Evolutionary conservation across 2,113 vertebrate genomes (phyloP), one percentile per base, ranked within the genome.

Genomic region (Xiphophorus hellerii): DNA sequence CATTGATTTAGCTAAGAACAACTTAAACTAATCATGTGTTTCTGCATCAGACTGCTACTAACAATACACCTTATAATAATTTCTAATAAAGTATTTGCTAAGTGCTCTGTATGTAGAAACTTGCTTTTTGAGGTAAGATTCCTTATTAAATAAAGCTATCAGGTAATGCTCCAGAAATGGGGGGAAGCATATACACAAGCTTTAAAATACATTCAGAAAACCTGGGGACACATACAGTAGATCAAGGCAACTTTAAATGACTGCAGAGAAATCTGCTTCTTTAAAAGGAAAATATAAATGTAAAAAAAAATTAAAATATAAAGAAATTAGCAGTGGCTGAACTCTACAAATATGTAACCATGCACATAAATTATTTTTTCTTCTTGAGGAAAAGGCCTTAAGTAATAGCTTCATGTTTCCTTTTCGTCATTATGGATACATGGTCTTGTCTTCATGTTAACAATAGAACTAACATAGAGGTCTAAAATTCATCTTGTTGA

Each of bases 391-490:
- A 58, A n/a, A 2, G 25, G 17, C 51, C 51, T 58, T n/a, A n/a
- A n/a, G 25, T 58, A n/a, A 58, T 58, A 9, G 7, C 51, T 10
- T 58, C 20, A n/a, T n/a, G 22, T 58, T 58, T 58, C 30, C 6
- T 44, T 39, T 54, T 48, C 60, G 65, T 69, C 62, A 64, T 78
- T 68, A 76, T 81, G 87, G 92, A 92, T 93, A 91, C 13, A 86
- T 90, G 91, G 90, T 83, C 83, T 88, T 92, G 90, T 92, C 84
- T 87, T 37, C 65, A 82, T 88, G 88, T 92, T 91, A 92, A 91
- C 87, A 85, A 82, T 78, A 74, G 62, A 74, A 78, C 79, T 69
- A 89, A 76, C 77, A 71, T 2, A 39, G 4, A 77, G 79, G 33
- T 71, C 54, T 84, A 78, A 77, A 31, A 30, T 60, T 15, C 63